Evolutionary conservation across 2,113 vertebrate genomes (phyloP), one percentile per base, ranked within the genome.

Genomic region (Cyprinodon variegatus): DNA sequence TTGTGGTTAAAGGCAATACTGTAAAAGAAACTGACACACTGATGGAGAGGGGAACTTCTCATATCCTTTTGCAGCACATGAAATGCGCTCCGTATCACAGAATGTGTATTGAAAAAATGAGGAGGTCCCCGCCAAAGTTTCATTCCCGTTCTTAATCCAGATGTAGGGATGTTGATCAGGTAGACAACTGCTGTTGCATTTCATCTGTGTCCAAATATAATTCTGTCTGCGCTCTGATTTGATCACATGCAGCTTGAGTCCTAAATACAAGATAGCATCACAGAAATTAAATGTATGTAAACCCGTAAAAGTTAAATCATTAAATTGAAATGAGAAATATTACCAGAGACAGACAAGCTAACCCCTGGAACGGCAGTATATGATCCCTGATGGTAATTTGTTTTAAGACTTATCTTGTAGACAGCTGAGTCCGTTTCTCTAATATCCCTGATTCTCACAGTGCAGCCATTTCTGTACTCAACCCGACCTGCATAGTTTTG

Each of bases 281-380:
- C 38, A 45, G 14, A 45, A 61, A 61, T 11, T 13, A 8, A 36
- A 12, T 1, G n/a, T 6, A 65, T 5, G 9, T 65, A n/a, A 20
- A 43, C 20, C 10, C 6, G 11, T 41, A 43, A 43, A 1, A n/a
- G 3, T 12, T 12, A 22, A 11, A 41, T 20, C 17, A 43, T 22
- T 20, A 22, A 65, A 43, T 41, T 8, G 13, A 43, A 5, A 43
- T 4, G 1, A 10, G 12, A 43, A 22, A 43, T 43, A 11, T 38
- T 83, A 86, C 84, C 81, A 80, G 40, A 65, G 64, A 86, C 72
- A 2, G 12, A 53, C 73, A 84, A 1, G 64, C 20, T 48, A 60
- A 77, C 74, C 68, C 79, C 79, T 48, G 74, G 39, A 11, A 0
- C 0, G 43, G 72, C 68, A 36, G 6, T 60, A n/a, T 0, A 60